These are phyloP conservation scores for Leptopilina myrica DNA, from an alignment of 2,888 invertebrate species.

Conservation along the genomic window DNA sequence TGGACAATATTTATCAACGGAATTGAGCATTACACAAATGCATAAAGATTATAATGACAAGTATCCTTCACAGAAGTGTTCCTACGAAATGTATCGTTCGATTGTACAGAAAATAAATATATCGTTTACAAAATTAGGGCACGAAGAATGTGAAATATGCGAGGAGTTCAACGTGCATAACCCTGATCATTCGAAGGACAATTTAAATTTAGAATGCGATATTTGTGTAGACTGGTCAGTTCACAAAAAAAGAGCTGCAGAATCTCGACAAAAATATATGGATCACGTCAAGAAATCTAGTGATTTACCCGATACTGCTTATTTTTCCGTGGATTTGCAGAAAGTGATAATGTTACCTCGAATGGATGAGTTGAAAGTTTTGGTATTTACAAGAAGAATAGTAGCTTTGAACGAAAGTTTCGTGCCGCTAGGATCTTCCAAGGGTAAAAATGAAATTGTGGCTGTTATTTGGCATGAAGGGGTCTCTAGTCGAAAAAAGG, in stretches of 20 bases:
- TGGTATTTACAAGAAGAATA: not conserved
- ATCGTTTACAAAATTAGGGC: no score
- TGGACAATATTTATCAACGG: slow-evolving; percentile 38
- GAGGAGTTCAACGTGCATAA: slow-evolving; percentile 33
- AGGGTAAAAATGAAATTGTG: no score
- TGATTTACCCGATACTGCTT: not conserved
- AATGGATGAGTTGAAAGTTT: slow-evolving; percentile 26
- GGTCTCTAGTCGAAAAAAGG: slow-evolving; percentile 37
- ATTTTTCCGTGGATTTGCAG: slow-evolving; percentile 28
- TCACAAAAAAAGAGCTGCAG: slow-evolving; percentile 22
- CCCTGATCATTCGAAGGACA: slow-evolving; percentile 25
- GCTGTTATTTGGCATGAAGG: slow-evolving; percentile 1
- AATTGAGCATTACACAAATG: slow-evolving; percentile 41
- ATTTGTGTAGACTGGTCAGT: slow-evolving; percentile 40
- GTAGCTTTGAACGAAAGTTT: no score
- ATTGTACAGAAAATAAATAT: not conserved
- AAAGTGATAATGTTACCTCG: slow-evolving; percentile 39
- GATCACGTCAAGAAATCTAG: not conserved
- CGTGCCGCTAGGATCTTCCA: no score
- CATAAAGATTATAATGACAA: slow-evolving; percentile 44
- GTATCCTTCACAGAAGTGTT: slow-evolving; percentile 29
- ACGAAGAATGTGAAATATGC: slow-evolving; percentile 2
- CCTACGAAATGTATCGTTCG: slow-evolving; percentile 40
- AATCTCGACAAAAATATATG: slow-evolving; percentile 27
- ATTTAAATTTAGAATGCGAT: slow-evolving; percentile 19